A percentile compares a stretch with the other conserved stretches of the same genome.
Evolutionary conservation across 2,888 invertebrate species (phyloP).

Genomic region (Neoitamus cyanurus): DNA sequence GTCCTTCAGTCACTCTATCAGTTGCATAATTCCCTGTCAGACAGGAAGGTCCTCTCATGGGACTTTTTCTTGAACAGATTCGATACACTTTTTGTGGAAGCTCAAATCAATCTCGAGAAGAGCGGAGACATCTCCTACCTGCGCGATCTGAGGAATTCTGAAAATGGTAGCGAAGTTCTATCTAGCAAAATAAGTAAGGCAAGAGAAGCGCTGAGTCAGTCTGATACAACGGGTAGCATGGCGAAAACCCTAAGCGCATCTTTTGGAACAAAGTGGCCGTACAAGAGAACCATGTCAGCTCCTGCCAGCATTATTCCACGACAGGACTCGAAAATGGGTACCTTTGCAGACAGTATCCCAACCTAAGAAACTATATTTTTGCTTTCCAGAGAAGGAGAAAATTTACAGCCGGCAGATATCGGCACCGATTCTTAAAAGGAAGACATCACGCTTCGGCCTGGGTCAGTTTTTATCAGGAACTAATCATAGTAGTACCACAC

Average conservation of each 20-base stretch:
- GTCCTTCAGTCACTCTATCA: conserved; percentile 95
- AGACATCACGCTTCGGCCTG: conserved; percentile 90
- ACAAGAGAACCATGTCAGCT: conserved; percentile 93
- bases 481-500: conserved; percentile 61
- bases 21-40: conserved; percentile 91
- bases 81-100: conserved; percentile 94
- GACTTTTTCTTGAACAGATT: conserved; percentile 97
- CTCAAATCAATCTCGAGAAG: conserved; percentile 90
- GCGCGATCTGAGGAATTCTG: conserved; percentile 89
- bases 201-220: conserved; percentile 84
- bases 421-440: conserved; percentile 93
- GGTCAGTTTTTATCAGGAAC: conserved; percentile 79
- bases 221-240: conserved; percentile 73
- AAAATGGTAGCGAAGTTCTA: conserved; percentile 86
- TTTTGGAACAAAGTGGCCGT: conserved; percentile 93
- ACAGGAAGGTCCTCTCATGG: conserved; percentile 92
- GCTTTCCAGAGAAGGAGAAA: conserved; percentile 80
- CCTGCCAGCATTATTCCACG: conserved; percentile 85
- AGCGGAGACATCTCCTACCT: conserved; percentile 85
- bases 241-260: conserved; percentile 85
- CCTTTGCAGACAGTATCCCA: neutral
- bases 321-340: conserved; percentile 78
- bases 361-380: neutral
- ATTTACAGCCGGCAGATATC: conserved; percentile 92
- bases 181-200: conserved; percentile 88